Percentiles rank a stretch among this genome's conserved stretches.
Evolutionary conservation across 2,113 vertebrate species (phyloP).

Genomic region (Rhinogobius similis): DNA sequence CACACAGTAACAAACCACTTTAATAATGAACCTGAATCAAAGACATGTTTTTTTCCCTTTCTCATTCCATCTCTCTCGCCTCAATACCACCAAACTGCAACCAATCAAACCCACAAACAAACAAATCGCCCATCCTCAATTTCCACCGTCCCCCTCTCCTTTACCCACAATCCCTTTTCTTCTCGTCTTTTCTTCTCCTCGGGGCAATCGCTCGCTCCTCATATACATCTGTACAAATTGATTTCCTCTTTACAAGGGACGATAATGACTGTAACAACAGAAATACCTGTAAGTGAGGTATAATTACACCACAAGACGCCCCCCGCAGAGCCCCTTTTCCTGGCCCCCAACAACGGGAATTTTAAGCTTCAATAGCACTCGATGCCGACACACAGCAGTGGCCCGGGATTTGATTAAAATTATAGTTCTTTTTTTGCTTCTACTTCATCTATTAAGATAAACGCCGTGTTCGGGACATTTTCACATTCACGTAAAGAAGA

Average conservation of each 20-base stretch:
- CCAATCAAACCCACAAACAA: conserved; percentile 66
- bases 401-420: conserved; percentile 80
- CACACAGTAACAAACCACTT: conserved; percentile 48
- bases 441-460: conserved; percentile 80
- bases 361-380: conserved; percentile 73
- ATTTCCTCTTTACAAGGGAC: conserved; percentile 78
- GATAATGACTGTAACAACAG: conserved; percentile 79
- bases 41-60: conserved; percentile 7
- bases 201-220: conserved; percentile 61
- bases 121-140: conserved; percentile 59
- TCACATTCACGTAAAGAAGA: conserved; percentile 67
- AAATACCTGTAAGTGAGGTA: conserved; percentile 82
- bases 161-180: conserved; percentile 45
- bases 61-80: conserved; percentile 41
- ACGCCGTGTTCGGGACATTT: conserved; percentile 70
- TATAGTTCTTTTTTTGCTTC: conserved; percentile 73
- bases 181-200: conserved; percentile 48
- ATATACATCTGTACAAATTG: conserved; percentile 81
- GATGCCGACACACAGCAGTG: conserved; percentile 59
- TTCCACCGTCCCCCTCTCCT: conserved; percentile 47
- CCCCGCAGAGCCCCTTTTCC: conserved; percentile 72
- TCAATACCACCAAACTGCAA: conserved; percentile 54
- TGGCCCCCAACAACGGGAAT: conserved; percentile 72
- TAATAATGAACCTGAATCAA: conserved; percentile 63
- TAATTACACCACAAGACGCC: conserved; percentile 76